Evolutionary conservation across 2,888 invertebrate genomes (phyloP).

Genomic region (Pachymerium ferrugineum): DNA sequence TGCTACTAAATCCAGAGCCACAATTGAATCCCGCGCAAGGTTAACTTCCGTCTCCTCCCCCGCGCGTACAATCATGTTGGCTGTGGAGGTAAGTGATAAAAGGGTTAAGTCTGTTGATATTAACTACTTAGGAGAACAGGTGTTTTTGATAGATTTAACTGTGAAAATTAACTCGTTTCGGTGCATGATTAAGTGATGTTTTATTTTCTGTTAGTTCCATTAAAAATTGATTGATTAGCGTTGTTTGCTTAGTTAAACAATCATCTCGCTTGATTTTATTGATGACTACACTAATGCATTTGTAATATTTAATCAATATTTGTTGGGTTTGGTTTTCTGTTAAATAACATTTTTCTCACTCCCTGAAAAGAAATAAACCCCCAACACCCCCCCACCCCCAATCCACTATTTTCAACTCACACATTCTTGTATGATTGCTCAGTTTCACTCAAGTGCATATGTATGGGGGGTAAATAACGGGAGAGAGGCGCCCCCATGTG

Average conservation of each 20-base stretch:
- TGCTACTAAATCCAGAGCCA: background rate
- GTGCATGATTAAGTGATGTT: background rate
- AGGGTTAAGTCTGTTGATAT: background rate
- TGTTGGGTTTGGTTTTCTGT: too few relatives aligned
- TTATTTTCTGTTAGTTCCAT: too few relatives aligned
- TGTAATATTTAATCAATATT: too few relatives aligned
- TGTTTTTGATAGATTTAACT: too few relatives aligned
- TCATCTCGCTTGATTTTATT: background rate
- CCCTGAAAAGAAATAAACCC: too few relatives aligned
- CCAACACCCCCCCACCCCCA: background rate
- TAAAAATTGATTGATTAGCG: background rate
- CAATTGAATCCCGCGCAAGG: conserved; percentile 16
- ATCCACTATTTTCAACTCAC: background rate
- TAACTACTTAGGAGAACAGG: background rate
- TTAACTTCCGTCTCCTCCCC: conserved; percentile 25
- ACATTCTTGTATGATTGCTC: background rate
- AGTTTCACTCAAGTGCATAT: background rate
- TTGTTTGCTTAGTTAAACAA: background rate
- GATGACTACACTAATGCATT: background rate
- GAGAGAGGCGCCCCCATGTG: background rate
- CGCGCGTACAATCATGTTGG: conserved; percentile 27
- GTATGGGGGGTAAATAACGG: conserved; percentile 5
- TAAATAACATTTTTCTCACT: too few relatives aligned
- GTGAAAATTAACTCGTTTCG: too few relatives aligned
- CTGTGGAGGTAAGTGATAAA: conserved; percentile 9